Conservation (phyloP, 2,113 vertebrate genomes). For the Alethe castanea region DNA sequence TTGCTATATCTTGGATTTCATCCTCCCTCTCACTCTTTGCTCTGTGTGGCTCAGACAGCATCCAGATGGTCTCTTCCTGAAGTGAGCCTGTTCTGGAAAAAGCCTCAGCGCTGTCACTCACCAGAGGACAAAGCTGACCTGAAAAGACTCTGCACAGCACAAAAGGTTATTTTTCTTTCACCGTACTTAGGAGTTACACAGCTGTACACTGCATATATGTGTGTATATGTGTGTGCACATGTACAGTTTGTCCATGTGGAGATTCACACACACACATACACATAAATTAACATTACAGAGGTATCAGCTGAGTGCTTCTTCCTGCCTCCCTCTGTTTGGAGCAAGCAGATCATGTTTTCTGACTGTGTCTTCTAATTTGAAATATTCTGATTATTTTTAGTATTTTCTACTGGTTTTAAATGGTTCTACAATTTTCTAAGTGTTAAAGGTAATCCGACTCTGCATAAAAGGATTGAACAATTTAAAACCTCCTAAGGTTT, state of each 20-base stretch:
- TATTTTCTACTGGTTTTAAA: not conserved
- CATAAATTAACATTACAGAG: not conserved
- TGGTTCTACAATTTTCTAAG: not conserved
- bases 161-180: not conserved
- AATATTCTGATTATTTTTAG: not conserved
- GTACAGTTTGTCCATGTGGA: not conserved
- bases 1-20: not conserved
- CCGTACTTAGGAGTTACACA: not conserved
- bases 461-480: not conserved
- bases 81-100: slow-evolving; percentile 8
- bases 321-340: not conserved
- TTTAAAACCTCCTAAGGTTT: not conserved
- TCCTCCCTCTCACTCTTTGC: not conserved
- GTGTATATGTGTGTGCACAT: not conserved
- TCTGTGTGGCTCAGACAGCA: not conserved
- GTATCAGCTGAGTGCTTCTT: not conserved
- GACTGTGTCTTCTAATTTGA: not conserved
- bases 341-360: not conserved
- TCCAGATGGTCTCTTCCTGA: slow-evolving; percentile 28
- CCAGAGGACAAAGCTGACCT: not conserved
- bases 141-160: not conserved
- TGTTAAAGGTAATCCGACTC: not conserved
- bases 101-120: not conserved
- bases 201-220: not conserved
- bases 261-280: too few species aligned